Evolutionary conservation across 2,888 invertebrate species (phyloP).

Genomic region (Calliopum simillimum): DNA sequence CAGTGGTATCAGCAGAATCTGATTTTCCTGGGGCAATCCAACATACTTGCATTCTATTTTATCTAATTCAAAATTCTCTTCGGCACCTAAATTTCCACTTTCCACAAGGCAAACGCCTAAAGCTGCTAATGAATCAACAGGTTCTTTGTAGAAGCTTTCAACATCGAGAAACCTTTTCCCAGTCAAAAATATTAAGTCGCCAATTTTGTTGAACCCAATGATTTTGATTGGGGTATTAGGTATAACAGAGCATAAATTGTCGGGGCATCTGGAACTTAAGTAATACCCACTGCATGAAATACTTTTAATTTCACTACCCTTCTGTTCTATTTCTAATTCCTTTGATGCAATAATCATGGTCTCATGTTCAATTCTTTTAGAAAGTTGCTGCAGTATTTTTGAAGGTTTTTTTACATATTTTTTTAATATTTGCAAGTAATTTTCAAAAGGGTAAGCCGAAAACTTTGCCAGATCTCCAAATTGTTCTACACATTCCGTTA

Average conservation of each 20-base stretch:
- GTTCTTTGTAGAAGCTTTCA: too few species aligned
- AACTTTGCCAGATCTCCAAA: conserved; percentile 12
- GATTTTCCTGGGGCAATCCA: neutral
- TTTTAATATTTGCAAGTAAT: conserved; percentile 17
- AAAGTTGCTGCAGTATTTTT: neutral
- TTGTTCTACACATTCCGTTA: conserved; percentile 15
- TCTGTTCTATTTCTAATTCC: neutral
- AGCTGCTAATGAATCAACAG: neutral
- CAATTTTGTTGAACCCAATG: neutral
- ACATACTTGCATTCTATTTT: conserved; percentile 4
- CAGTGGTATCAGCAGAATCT: neutral
- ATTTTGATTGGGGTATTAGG: neutral
- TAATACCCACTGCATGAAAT: neutral
- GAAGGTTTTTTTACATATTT: neutral
- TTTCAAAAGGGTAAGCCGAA: conserved; percentile 18
- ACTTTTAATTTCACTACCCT: neutral
- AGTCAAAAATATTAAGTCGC: neutral
- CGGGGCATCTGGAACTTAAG: neutral
- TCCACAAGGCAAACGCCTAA: neutral
- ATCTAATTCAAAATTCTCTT: neutral
- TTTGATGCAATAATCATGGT: neutral
- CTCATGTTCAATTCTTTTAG: neutral
- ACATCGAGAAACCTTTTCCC: neutral
- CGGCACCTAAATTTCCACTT: neutral
- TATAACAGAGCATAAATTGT: neutral